phyloP scores from a whole-genome alignment of 2,797 vertebrate genomes.

The Tauraco hartlaubi region DNA sequence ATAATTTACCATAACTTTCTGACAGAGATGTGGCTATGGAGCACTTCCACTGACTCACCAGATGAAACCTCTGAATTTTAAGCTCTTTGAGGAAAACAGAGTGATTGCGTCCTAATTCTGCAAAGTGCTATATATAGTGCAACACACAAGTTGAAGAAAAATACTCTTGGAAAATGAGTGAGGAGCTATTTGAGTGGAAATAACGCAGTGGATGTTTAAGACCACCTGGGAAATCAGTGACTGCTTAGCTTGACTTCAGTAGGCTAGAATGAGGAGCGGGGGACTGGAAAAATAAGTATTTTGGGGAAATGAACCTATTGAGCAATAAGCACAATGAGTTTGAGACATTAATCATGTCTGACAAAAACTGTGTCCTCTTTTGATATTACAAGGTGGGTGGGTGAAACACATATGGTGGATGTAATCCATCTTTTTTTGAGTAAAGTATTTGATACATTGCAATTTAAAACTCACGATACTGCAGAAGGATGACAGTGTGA shows the following conservation, averaged over 20 bases:
- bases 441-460: neutral
- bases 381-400: neutral
- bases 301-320: neutral
- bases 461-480: neutral
- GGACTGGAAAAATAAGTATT: neutral
- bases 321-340: neutral
- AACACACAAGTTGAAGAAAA: neutral
- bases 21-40: neutral
- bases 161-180: neutral
- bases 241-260: slow-evolving; percentile 23
- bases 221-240: slow-evolving; percentile 32
- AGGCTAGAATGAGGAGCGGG: neutral
- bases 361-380: neutral
- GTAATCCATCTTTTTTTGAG: neutral
- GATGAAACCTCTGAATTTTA: slow-evolving; percentile 26
- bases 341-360: slow-evolving; percentile 22
- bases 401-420: neutral
- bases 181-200: slow-evolving; percentile 24
- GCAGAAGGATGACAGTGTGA: neutral
- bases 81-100: neutral
- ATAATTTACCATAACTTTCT: neutral
- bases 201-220: neutral
- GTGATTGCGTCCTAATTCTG: slow-evolving; percentile 4
- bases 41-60: slow-evolving; percentile 23
- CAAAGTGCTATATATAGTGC: neutral